Percentiles rank a stretch among this genome's conserved stretches.
Evolutionary conservation across 1,140 invertebrate genomes (phyloP).

Genomic region (Tenebrio molitor): DNA sequence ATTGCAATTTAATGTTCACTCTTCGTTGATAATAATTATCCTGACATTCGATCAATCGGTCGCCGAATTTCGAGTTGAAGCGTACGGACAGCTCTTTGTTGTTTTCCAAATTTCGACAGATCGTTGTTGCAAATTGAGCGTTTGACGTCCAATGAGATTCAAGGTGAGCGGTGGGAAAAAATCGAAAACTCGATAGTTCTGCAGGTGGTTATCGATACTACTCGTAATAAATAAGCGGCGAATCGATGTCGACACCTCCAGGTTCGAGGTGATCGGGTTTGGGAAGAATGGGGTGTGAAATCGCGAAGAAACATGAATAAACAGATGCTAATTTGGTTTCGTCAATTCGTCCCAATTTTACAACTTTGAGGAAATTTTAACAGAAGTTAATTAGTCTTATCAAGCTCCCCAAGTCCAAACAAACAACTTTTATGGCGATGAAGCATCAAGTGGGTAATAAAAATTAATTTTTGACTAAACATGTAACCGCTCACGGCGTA

Average conservation of each 20-base stretch:
- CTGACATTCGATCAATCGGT: too few relatives aligned
- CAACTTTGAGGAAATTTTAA: conserved; percentile 9
- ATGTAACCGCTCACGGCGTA: conserved; percentile 17
- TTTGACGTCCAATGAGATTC: conserved; percentile 3
- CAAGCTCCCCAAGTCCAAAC: background rate
- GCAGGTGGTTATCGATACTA: conserved; percentile 10
- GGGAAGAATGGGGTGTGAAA: background rate
- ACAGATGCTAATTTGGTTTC: background rate
- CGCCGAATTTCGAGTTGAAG: too few relatives aligned
- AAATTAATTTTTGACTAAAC: conserved; percentile 17
- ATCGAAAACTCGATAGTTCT: background rate
- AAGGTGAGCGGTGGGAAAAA: conserved; percentile 16
- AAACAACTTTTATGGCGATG: conserved; percentile 19
- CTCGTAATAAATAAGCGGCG: background rate
- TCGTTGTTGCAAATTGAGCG: too few relatives aligned
- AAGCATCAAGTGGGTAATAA: conserved; percentile 15
- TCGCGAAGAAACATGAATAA: conserved; percentile 7
- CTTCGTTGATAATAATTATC: too few relatives aligned
- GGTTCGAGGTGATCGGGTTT: background rate
- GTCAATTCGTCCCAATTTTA: conserved; percentile 16
- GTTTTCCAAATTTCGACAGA: too few relatives aligned
- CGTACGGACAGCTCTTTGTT: too few relatives aligned
- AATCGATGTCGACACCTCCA: conserved; percentile 6
- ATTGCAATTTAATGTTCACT: too few relatives aligned
- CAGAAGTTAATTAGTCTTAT: conserved; percentile 33